Percentiles rank a stretch among this genome's conserved stretches.
Evolutionary conservation across 2,888 invertebrate genomes (phyloP).

Genomic region (Hypselothyrea guttata): DNA sequence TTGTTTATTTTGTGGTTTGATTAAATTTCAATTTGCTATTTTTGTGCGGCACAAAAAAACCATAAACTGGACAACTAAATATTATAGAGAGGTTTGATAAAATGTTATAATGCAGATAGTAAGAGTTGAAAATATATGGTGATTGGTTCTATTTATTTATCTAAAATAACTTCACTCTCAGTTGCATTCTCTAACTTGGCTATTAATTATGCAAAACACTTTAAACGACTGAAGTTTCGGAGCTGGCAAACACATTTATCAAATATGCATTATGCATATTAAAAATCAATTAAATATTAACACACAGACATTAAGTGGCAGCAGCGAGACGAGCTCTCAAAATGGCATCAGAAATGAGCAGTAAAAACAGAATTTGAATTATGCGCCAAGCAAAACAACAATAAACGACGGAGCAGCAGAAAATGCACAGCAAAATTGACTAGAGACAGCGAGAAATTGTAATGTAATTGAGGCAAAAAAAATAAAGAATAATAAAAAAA

Average conservation of each 20-base stretch:
- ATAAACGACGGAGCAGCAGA: background rate
- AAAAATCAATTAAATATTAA: slow-evolving; percentile 76
- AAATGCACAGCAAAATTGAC: background rate
- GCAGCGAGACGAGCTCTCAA: slow-evolving; percentile 33
- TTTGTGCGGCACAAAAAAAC: slow-evolving; percentile 1
- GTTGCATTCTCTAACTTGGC: no score
- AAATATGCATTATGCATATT: slow-evolving; percentile 72
- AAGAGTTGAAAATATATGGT: no score
- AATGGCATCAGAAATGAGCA: slow-evolving; percentile 19
- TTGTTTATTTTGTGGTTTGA: slow-evolving; percentile 6
- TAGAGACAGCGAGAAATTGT: slow-evolving; percentile 40
- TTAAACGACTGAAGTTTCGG: slow-evolving; percentile 20
- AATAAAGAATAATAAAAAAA: no score
- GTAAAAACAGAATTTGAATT: slow-evolving; percentile 35
- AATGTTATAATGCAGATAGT: no score
- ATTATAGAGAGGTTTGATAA: no score
- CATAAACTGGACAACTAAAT: no score
- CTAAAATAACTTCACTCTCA: no score
- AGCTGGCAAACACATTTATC: slow-evolving; percentile 46
- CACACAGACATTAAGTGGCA: slow-evolving; percentile 33
- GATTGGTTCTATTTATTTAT: no score
- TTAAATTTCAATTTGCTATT: slow-evolving; percentile 2
- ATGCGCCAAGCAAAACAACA: slow-evolving; percentile 26
- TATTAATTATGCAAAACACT: background rate
- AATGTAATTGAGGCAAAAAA: slow-evolving; percentile 61